phyloP scores from a whole-genome alignment of 2,113 vertebrate species.

The Hassar affinis region DNA sequence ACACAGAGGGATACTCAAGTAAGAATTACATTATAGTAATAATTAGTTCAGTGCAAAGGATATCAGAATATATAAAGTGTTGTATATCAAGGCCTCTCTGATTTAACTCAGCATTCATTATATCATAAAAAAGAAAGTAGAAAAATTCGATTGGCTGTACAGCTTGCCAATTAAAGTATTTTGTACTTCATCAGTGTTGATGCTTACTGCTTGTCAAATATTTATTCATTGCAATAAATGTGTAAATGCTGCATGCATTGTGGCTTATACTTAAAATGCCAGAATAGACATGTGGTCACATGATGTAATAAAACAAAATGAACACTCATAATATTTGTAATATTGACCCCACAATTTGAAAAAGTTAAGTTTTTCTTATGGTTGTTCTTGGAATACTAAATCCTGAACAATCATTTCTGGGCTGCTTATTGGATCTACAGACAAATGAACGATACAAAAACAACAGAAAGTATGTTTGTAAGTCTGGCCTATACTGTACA shows the following conservation, averaged over 20 bases:
- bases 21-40: neutral
- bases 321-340: neutral
- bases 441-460: neutral
- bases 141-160: neutral
- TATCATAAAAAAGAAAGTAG: neutral
- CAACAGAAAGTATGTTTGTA: neutral
- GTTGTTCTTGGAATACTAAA: neutral
- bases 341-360: neutral
- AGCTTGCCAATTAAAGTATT: neutral
- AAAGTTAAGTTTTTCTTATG: neutral
- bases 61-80: neutral
- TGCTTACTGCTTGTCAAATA: neutral
- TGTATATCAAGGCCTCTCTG: neutral
- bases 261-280: neutral
- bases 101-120: neutral
- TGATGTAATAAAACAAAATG: neutral
- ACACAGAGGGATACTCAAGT: neutral
- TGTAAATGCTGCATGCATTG: neutral
- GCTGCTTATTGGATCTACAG: neutral
- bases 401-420: neutral
- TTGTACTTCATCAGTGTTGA: neutral
- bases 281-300: slow-evolving; percentile 1
- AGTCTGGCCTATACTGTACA: neutral
- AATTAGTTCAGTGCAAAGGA: neutral
- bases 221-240: neutral